Evolutionary conservation across 1,140 invertebrate species (phyloP), one percentile per base, ranked within the genome.

Genomic region (Zophobas atratus): DNA sequence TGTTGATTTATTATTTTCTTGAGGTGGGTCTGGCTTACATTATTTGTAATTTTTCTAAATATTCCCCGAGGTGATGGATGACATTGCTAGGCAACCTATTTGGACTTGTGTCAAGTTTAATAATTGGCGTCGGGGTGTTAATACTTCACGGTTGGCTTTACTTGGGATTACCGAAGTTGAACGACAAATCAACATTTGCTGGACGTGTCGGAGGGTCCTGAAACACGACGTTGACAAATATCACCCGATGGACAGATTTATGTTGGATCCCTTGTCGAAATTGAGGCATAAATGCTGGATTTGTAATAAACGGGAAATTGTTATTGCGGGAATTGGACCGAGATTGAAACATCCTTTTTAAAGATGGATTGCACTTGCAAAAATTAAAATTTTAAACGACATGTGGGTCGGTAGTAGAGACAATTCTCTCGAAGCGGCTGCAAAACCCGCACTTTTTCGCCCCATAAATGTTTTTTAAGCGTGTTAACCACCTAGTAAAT

Each of bases 81-180:
- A 55, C 53, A 55, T 33, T 55, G 53, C 33, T 55, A 55, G 53
- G 53, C 6, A 55, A 55, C 53, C 53, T 55, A 55, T 55, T 55
- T 55, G 53, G 53, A 55, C 32, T 55, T 55, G 53, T 55, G 53
- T 55, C 53, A 55, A 55, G 53, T 55, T 55, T 55, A 55, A 55
- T 55, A 55, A 55, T 55, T 55, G 53, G 53, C 35, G 53, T 2
- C 53, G 20, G 6, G 32, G 32, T 34, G 20, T 20, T 20, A 20
- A 55, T 55, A 55, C 53, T 55, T 55, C 53, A 55, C 3, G 53
- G 53, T 20, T 20, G 20, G 20, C 20, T 20, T 20, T 20, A 20
- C 20, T 6, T 34, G 32, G 53, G 53, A 55, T 55, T 55, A 55
- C 53, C 53, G 35, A 55, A 55, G 32, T 55, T 55, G 53, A 55